Conservation (phyloP, 2,888 invertebrate species). For the Copidosoma aretas region DNA sequence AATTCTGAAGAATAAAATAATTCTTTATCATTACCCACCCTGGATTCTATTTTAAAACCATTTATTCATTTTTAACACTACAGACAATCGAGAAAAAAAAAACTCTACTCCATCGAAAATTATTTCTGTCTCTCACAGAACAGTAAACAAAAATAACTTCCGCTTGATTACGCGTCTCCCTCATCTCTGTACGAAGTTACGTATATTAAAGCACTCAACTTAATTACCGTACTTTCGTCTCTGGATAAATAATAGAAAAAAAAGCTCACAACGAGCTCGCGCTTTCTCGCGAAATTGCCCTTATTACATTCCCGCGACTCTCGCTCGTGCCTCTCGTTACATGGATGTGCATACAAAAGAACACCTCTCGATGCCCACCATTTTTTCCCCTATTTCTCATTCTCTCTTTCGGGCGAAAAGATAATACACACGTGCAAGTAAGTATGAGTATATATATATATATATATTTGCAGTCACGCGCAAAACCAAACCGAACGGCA, state of each 20-base stretch:
- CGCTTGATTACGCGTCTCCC: neutral
- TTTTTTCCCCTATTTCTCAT: too few species aligned
- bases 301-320: too few species aligned
- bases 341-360: neutral
- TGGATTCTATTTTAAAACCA: too few species aligned
- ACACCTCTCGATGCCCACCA: neutral
- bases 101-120: neutral
- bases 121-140: neutral
- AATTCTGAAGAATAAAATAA: too few species aligned
- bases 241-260: neutral
- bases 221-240: neutral
- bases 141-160: neutral
- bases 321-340: neutral
- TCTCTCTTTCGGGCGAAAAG: conserved; percentile 1
- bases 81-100: neutral
- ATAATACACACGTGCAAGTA: conserved; percentile 3
- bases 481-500: conserved; percentile 13
- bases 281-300: neutral
- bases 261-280: neutral
- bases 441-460: too few species aligned
- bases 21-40: too few species aligned
- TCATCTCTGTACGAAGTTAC: neutral
- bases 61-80: too few species aligned
- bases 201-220: neutral
- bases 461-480: neutral